Base-by-base conservation (phyloP, 2,113 vertebrate genomes). In the Corvus moneduloides region DNA sequence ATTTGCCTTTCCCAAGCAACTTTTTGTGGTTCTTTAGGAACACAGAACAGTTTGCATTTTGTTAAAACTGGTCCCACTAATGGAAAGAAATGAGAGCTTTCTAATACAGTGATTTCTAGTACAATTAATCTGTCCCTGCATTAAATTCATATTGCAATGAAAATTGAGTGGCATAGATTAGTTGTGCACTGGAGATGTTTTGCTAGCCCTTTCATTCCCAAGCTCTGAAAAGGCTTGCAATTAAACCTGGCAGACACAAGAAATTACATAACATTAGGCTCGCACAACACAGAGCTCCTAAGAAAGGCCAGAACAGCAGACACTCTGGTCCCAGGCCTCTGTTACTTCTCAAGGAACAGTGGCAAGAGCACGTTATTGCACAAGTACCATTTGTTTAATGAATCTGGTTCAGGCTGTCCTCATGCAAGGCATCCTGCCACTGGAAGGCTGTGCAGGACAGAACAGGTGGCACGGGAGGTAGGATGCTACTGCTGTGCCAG, bases 321-420 rank as follows among this genome's bases (percentile, higher is more conserved):
- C 11, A 12, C 9, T 76, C 49, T 32, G 0, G 0, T 32, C 69
- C 52, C 75, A 86, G 55, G 32, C 67, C 56, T 32, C 27, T 78
- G 63, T 4, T 83, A 27, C 41, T 66, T 39, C 82, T 61, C 58
- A 51, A 15, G 17, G 20, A 56, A 2, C 20, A 43, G 32, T 16
- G n/a, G 43, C 41, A 73, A 51, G 32, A 62, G 7, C 4, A 41
- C 0, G 0, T 56, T 48, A 20, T 9, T 27, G 35, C 58, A 68
- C 0, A 0, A 64, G 26, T 9, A 32, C 33, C 10, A 10, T 33
- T 78, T 51, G 16, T 18, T 63, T 44, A 62, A 52, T 11, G 39
- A 62, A 41, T 26, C 49, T 8, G 7, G 20, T 41, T 32, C 35
- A 12, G 39, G 8, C 72, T 54, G 23, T 16, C 14, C 37, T 64